Evolutionary conservation across 2,888 invertebrate genomes (phyloP), one percentile per base, ranked within the genome.

Genomic region (Meloe dianella): DNA sequence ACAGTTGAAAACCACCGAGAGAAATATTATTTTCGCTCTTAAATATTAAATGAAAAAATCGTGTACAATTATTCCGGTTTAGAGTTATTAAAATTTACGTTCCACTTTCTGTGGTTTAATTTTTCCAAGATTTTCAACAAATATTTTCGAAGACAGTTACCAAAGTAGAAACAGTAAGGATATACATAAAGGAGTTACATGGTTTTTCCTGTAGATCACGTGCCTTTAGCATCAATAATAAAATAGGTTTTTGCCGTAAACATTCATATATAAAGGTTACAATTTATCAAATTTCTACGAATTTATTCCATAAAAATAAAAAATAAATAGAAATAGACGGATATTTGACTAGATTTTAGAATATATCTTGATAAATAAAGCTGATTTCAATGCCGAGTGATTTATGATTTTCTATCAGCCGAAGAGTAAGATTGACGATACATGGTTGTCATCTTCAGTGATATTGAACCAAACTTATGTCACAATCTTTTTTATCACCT

Each of bases 361-460:
- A 47, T 47, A 20, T 54, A 54, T 54, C 24, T 10, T 14, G 24
- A 54, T 54, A 54, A 54, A 54, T 12, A 54, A 54, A 24, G 24
- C 24, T 54, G 24, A 54, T 54, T 51, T 51, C 24, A 12, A 24
- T 54, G 5, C n/a, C 10, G 24, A 24, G 14, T 54, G 54, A 54
- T 54, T 54, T 54, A 54, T 24, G 47, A 54, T 54, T 24, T 17
- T 41, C n/a, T 41, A n/a, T 41, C n/a, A n/a, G 54, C 9, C 2
- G n/a, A 2, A 22, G 54, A 24, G 12, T 54, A 65, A 65, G 68
- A 68, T 68, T 68, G 68, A 68, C 68, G 68, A 68, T 68, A 63
- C 61, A 58, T n/a, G 35, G 65, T 68, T 68, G 68, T 68, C 68
- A 68, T 65, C 68, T 41, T 54, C 68, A 67, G 54, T 54, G 12